Evolutionary conservation across 2,888 invertebrate genomes (phyloP).

Genomic region (Chalcosyrphus nemorum): DNA sequence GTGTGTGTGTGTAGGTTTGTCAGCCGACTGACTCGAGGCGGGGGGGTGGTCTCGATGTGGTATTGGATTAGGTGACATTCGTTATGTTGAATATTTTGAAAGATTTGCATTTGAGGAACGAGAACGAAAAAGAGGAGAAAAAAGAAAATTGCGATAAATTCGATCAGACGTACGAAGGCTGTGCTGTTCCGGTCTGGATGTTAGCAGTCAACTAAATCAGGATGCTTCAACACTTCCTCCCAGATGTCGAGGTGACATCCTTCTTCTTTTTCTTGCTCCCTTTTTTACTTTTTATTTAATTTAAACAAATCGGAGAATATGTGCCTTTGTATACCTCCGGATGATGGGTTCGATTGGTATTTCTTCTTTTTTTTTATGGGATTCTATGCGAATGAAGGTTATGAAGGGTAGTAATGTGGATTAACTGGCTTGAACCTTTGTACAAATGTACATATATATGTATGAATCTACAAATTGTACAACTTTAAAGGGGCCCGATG

Average conservation of each 20-base stretch:
- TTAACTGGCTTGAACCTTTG: too few species aligned
- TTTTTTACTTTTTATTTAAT: slow-evolving; percentile 19
- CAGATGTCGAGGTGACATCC: slow-evolving; percentile 44
- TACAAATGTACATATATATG: too few species aligned
- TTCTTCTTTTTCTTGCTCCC: slow-evolving; percentile 28
- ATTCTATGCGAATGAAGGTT: too few species aligned
- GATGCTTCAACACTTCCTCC: slow-evolving; percentile 50
- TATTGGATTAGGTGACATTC: slow-evolving; percentile 55
- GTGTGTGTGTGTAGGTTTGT: not conserved
- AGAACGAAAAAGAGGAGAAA: not conserved
- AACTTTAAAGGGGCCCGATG: too few species aligned
- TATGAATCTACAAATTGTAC: too few species aligned
- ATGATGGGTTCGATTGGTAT: not conserved
- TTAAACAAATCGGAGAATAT: slow-evolving; percentile 1
- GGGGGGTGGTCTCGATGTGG: not conserved
- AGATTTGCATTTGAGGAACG: slow-evolving; percentile 43
- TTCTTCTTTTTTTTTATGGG: too few species aligned
- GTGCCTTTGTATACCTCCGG: not conserved
- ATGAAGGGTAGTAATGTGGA: too few species aligned
- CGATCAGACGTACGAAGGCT: slow-evolving; percentile 37
- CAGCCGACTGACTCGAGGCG: not conserved
- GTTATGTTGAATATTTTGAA: slow-evolving; percentile 43
- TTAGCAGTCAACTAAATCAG: slow-evolving; percentile 58
- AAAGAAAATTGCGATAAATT: slow-evolving; percentile 50
- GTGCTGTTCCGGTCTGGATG: slow-evolving; percentile 44